A percentile compares a stretch with the other conserved stretches of the same genome.
Evolutionary conservation across 1,140 invertebrate species (phyloP).

Genomic region (Antheraea pernyi): DNA sequence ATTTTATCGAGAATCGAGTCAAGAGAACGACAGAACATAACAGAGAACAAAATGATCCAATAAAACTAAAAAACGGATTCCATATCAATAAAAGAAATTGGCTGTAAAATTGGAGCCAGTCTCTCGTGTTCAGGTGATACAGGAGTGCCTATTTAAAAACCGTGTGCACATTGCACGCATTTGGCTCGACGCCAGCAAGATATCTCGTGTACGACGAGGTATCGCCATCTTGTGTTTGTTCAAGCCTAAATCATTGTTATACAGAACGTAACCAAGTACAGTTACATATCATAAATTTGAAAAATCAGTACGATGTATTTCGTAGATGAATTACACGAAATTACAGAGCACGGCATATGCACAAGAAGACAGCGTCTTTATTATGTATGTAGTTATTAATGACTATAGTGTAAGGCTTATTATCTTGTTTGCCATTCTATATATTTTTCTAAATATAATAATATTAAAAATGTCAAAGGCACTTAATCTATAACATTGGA

Average conservation of each 20-base stretch:
- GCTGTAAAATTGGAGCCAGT: not conserved
- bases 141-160: constrained; percentile 11
- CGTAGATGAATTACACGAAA: too few relatives aligned
- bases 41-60: not conserved
- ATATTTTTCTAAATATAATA: too few relatives aligned
- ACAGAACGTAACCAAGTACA: constrained; percentile 14
- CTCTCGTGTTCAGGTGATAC: constrained; percentile 4
- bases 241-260: constrained; percentile 17
- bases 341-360: too few relatives aligned
- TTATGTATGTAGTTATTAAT: too few relatives aligned
- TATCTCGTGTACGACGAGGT: constrained; percentile 12
- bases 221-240: constrained; percentile 27
- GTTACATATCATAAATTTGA: too few relatives aligned
- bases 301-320: too few relatives aligned
- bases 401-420: too few relatives aligned
- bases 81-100: constrained; percentile 4
- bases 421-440: too few relatives aligned
- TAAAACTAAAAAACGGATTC: not conserved
- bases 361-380: too few relatives aligned
- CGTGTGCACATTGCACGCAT: constrained; percentile 23
- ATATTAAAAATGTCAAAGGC: too few relatives aligned
- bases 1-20: too few relatives aligned
- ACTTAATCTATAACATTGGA: too few relatives aligned
- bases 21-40: not conserved
- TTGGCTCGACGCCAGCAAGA: constrained; percentile 25